Evolutionary conservation across 2,888 invertebrate genomes (phyloP).

Genomic region (Dermolepida albohirtum): DNA sequence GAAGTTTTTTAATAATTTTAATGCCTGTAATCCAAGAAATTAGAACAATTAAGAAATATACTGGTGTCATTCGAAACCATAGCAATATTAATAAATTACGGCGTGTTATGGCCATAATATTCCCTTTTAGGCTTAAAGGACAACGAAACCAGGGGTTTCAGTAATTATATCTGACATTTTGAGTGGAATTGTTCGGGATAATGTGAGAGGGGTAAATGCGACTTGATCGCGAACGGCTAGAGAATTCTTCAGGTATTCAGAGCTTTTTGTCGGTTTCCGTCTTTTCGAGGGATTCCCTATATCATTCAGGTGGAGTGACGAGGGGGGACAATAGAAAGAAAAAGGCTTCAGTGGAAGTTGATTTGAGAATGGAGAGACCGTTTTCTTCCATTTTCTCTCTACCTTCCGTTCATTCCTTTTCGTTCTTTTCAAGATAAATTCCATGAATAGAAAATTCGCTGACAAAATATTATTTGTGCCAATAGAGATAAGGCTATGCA

Average conservation of each 20-base stretch:
- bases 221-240: background rate
- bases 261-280: conserved; percentile 13
- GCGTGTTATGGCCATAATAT: background rate
- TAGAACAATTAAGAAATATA: no score
- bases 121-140: background rate
- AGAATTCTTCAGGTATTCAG: conserved; percentile 16
- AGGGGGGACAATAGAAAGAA: background rate
- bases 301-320: background rate
- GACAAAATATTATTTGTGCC: conserved; percentile 29
- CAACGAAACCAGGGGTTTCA: background rate
- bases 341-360: background rate
- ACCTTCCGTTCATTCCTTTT: background rate
- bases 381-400: conserved; percentile 15
- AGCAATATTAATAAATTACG: no score
- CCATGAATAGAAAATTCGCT: conserved; percentile 20
- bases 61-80: no score
- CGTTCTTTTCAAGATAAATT: conserved; percentile 16
- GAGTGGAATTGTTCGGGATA: conserved; percentile 5
- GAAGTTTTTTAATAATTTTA: no score
- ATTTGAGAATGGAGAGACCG: conserved; percentile 3
- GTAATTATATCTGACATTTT: conserved; percentile 7
- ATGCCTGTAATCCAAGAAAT: no score
- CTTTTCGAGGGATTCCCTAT: no score
- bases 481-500: conserved; percentile 7
- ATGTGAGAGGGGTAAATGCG: conserved; percentile 5